Conservation (phyloP, 2,797 vertebrate genomes). For the Gymnodraco acuticeps region DNA sequence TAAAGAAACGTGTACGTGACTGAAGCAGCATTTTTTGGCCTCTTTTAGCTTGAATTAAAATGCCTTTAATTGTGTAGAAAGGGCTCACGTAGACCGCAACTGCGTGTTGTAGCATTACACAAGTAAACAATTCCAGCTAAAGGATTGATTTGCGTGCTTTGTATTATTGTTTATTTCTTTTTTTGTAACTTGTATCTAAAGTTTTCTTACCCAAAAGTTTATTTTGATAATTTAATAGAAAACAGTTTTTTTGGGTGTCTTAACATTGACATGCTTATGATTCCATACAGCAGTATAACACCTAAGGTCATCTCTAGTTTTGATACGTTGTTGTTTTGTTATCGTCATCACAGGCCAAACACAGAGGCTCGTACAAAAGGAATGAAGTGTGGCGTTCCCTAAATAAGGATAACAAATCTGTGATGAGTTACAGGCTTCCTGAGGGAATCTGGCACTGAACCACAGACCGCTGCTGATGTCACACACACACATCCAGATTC, state of each 20-base stretch:
- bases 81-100: background rate
- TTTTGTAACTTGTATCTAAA: background rate
- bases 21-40: background rate
- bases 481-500: background rate
- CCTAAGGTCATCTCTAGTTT: background rate
- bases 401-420: background rate
- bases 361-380: background rate
- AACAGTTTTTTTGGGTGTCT: background rate
- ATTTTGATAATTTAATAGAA: background rate
- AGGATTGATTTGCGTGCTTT: background rate
- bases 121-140: background rate
- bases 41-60: background rate
- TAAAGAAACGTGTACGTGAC: no score
- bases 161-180: background rate
- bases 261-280: background rate
- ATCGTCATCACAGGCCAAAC: conserved; percentile 17
- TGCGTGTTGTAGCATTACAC: background rate
- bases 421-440: background rate
- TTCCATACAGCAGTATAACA: background rate
- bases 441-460: conserved; percentile 5
- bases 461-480: conserved; percentile 3
- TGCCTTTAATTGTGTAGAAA: background rate
- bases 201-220: no score
- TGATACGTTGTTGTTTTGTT: conserved; percentile 9
- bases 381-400: background rate